These are phyloP conservation scores for Volucella inanis DNA, from an alignment of 2,888 invertebrate genomes.

Conservation along the genomic window DNA sequence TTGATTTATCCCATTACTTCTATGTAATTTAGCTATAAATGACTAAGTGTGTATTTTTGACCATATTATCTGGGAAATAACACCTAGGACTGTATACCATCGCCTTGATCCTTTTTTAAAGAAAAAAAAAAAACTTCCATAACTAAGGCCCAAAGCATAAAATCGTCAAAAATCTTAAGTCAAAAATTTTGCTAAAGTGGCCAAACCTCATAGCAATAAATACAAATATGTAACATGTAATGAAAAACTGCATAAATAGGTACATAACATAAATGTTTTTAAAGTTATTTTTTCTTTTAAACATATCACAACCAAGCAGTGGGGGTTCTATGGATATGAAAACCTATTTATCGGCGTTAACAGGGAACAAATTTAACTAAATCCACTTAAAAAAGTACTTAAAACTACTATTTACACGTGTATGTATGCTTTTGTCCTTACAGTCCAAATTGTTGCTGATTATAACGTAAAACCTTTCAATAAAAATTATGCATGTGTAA, in stretches of 20 bases:
- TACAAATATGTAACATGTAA: too few species aligned
- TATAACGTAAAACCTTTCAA: constrained; percentile 35
- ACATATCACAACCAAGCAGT: constrained; percentile 71
- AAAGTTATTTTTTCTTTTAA: constrained; percentile 3
- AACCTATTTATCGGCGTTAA: constrained; percentile 15
- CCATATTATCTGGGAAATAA: too few species aligned
- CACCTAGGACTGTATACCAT: too few species aligned
- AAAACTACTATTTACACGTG: constrained; percentile 65
- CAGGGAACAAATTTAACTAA: constrained; percentile 1
- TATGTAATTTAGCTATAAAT: too few species aligned
- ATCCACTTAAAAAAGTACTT: constrained; percentile 18
- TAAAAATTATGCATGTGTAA: constrained; percentile 36
- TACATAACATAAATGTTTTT: background rate
- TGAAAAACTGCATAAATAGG: constrained; percentile 6
- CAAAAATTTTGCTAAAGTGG: too few species aligned
- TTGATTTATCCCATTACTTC: too few species aligned
- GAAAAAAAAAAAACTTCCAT: too few species aligned
- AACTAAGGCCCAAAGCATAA: too few species aligned
- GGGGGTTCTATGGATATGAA: constrained; percentile 36
- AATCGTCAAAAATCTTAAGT: too few species aligned
- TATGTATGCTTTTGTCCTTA: constrained; percentile 3
- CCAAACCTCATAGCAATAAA: too few species aligned
- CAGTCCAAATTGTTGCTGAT: constrained; percentile 18
- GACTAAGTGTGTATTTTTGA: too few species aligned
- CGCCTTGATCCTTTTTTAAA: too few species aligned